A percentile compares a stretch with the other conserved stretches of the same genome.
Evolutionary conservation across 2,888 invertebrate species (phyloP).

Genomic region (Liopterus haemorrhoidalis): DNA sequence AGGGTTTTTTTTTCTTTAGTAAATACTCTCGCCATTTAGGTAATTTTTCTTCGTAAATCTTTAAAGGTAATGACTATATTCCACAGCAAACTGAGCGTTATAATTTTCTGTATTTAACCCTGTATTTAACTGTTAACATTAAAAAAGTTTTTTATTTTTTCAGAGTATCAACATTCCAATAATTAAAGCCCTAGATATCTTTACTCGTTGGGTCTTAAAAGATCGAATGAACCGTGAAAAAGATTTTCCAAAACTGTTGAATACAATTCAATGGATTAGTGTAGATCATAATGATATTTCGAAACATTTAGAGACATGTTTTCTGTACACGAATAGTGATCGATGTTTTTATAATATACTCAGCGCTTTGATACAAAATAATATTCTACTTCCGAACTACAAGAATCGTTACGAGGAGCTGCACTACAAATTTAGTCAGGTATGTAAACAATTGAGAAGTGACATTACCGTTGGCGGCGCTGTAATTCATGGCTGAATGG

Average conservation of each 20-base stretch:
- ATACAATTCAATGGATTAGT: constrained; percentile 47
- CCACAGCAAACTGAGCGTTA: too few relatives aligned
- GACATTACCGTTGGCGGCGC: not conserved
- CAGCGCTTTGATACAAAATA: constrained; percentile 43
- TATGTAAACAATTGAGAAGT: constrained; percentile 27
- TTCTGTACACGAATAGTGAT: constrained; percentile 53
- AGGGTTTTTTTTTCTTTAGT: too few relatives aligned
- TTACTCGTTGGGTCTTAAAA: constrained; percentile 52
- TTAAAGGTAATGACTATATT: too few relatives aligned
- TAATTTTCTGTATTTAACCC: too few relatives aligned
- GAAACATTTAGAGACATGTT: constrained; percentile 53
- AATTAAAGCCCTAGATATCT: constrained; percentile 46
- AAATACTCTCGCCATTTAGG: too few relatives aligned
- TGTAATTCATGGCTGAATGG: too few relatives aligned
- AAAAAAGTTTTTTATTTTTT: constrained; percentile 26
- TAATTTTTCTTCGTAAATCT: too few relatives aligned
- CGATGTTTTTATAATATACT: constrained; percentile 53
- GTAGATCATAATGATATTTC: constrained; percentile 48
- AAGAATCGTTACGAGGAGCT: constrained; percentile 47
- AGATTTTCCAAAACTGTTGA: constrained; percentile 51
- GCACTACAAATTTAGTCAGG: constrained; percentile 47
- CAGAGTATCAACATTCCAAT: constrained; percentile 44
- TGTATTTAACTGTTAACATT: too few relatives aligned
- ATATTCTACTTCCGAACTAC: constrained; percentile 48
- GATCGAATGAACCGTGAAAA: constrained; percentile 49